Evolutionary conservation across 2,797 vertebrate genomes (phyloP).

Genomic region (Pipistrellus pygmaeus): DNA sequence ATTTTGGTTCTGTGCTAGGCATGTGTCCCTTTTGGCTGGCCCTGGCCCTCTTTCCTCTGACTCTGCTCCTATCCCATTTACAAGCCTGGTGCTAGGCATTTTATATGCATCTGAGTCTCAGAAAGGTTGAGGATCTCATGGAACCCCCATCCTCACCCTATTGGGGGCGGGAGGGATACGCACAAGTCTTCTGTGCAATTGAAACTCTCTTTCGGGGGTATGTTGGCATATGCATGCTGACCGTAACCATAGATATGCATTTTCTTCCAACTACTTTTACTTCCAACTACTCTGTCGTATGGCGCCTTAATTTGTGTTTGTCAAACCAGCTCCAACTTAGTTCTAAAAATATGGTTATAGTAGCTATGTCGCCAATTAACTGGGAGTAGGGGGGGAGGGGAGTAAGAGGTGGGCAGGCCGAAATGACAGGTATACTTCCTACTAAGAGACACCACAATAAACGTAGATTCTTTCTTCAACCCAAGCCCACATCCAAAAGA

Average conservation of each 20-base stretch:
- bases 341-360: not conserved
- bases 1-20: not conserved
- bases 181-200: not conserved
- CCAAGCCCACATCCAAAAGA: not conserved
- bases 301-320: not conserved
- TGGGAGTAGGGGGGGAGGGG: not conserved
- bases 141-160: not conserved
- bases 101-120: not conserved
- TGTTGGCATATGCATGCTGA: no score
- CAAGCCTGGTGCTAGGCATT: no score
- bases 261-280: not conserved
- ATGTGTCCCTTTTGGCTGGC: no score
- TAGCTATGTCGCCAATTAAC: not conserved
- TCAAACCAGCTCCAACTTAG: not conserved
- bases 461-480: not conserved
- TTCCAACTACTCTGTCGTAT: not conserved
- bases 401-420: not conserved
- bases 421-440: not conserved
- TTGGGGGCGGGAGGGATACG: not conserved
- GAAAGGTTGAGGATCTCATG: not conserved
- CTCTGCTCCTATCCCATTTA: no score
- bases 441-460: not conserved
- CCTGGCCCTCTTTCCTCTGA: no score
- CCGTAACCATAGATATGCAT: accelerated
- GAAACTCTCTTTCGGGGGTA: not conserved